Base-by-base conservation (phyloP, 2,113 vertebrate species). In the Acrocephalus arundinaceus region DNA sequence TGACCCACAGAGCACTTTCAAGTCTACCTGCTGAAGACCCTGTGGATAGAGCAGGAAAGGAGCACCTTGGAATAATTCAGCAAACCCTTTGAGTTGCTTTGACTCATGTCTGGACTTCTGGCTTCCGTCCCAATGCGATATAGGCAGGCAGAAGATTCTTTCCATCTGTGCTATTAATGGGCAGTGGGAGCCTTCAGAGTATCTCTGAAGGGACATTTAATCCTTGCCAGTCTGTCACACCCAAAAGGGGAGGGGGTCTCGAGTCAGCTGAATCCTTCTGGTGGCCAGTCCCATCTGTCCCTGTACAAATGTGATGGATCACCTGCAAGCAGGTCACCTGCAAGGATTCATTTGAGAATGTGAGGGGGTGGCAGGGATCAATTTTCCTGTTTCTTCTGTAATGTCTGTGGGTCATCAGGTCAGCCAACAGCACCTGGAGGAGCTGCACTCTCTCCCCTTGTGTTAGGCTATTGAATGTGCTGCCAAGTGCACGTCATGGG, bases 341-440 rank as follows among this genome's bases (percentile, higher is more conserved):
- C 48, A 54, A 46, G 57, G 22, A 23, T 31, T 78, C 0, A 0
- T 63, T 1, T 48, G 41, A 16, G 28, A 11, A 54, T 3, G 2
- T 15, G 41, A 70, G 24, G 24, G 30, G 19, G 6, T 27, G 33
- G 37, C 2, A 7, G 77, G 45, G 49, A 19, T 23, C 11, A 27
- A 14, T 51, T 66, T 39, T 28, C 5, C 1, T 6, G 15, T n/a
- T 23, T 6, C n/a, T 58, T 33, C 85, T 58, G 46, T 28, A 81
- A 62, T 15, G 33, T 3, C n/a, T 33, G 7, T 3, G 15, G 22
- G 7, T 6, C 52, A 51, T 12, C 1, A 0, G 0, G 4, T 7
- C 59, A 77, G n/a, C 59, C 76, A 77, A 7, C 7, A 14, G 31
- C 31, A 15, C 59, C 13, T 41, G 73, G n/a, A 63, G 58, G 37